Conservation (phyloP, 2,797 vertebrate species). For the Philypnodon macrostomus region DNA sequence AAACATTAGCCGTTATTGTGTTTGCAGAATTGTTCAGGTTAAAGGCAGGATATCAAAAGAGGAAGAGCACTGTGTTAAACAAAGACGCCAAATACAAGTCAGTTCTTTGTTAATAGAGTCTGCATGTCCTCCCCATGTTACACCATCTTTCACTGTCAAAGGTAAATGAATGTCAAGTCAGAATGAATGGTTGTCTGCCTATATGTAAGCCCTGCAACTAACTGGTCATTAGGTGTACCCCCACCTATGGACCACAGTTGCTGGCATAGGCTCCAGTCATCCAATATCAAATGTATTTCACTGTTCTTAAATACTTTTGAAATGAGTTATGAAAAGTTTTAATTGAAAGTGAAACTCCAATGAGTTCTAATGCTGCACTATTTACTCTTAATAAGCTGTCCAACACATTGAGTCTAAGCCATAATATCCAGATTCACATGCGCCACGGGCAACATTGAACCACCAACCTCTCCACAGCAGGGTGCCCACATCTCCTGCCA, state of each 20-base stretch:
- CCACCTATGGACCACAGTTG: too few species aligned
- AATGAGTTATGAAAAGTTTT: not conserved
- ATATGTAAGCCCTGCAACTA: too few species aligned
- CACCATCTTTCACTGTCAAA: too few species aligned
- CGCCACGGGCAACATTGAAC: constrained; percentile 2
- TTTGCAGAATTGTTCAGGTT: not conserved
- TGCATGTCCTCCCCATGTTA: too few species aligned
- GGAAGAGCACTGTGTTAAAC: not conserved
- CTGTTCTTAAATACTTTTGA: too few species aligned
- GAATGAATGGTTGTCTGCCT: too few species aligned
- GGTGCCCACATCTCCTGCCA: not conserved
- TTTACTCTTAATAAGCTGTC: constrained; percentile 7
- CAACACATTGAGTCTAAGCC: constrained; percentile 9
- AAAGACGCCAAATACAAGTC: too few species aligned
- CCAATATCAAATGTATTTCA: too few species aligned
- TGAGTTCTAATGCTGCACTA: not conserved
- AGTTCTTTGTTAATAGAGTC: too few species aligned
- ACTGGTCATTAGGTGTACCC: too few species aligned
- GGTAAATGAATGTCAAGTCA: too few species aligned
- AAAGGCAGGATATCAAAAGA: not conserved
- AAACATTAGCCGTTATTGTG: not conserved
- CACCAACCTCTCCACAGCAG: constrained; percentile 13
- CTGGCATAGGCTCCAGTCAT: too few species aligned
- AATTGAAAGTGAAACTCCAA: not conserved
- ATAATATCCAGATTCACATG: constrained; percentile 9